Conservation (phyloP, 2,113 vertebrate genomes). For the Austrofundulus limnaeus region DNA sequence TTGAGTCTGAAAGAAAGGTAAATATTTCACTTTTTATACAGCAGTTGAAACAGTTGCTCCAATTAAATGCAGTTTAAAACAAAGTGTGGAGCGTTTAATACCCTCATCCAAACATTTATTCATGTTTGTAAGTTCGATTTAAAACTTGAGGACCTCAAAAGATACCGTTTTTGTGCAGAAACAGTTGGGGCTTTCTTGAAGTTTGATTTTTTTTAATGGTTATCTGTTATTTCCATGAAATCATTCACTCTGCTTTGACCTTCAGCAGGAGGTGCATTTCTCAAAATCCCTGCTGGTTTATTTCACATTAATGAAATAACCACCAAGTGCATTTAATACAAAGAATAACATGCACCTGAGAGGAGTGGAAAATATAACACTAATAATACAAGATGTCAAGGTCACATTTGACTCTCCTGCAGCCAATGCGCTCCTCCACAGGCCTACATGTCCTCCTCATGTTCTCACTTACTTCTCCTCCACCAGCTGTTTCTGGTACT, state of each 20-base stretch:
- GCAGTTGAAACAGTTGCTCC: not conserved
- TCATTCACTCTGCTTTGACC: constrained; percentile 31
- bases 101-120: not conserved
- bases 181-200: no score
- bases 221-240: no score
- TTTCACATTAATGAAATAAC: not conserved
- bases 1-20: not conserved
- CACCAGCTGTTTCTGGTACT: constrained; percentile 95
- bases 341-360: not conserved
- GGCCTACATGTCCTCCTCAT: constrained; percentile 4
- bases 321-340: not conserved
- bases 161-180: constrained; percentile 4
- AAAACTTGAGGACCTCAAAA: not conserved
- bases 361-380: not conserved
- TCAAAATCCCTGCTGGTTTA: not conserved
- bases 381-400: constrained; percentile 43
- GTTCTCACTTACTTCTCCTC: constrained; percentile 95
- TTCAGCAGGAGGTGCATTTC: constrained; percentile 41
- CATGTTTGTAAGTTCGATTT: not conserved
- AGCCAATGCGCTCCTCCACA: constrained; percentile 14
- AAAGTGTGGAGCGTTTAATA: not conserved
- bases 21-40: not conserved
- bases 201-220: no score
- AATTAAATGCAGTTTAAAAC: not conserved
- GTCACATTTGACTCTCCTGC: constrained; percentile 53